A percentile compares a stretch with the other conserved stretches of the same genome.
These are phyloP conservation scores for Oscheius sp. DNA, from an alignment of 2,888 invertebrate genomes.

Conservation along the genomic window DNA sequence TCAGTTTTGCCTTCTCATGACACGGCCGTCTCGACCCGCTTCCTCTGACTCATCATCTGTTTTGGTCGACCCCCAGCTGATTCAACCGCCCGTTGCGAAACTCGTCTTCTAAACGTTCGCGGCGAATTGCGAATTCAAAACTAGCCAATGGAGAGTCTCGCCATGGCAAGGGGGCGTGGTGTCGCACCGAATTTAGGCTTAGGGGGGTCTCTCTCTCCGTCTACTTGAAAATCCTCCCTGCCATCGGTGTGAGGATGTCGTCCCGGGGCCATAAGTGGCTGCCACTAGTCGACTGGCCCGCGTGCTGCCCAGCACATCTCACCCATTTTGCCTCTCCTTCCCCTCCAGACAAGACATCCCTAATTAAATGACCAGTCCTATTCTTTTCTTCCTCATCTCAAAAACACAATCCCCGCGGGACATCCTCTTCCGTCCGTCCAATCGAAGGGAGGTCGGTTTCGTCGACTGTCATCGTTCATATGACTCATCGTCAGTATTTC, in stretches of 20 bases:
- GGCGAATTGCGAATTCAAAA: constrained; percentile 19
- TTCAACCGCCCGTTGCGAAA: constrained; percentile 18
- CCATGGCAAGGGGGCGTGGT: constrained; percentile 6
- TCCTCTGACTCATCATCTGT: constrained; percentile 31
- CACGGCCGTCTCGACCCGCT: not conserved
- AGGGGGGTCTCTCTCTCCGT: constrained; percentile 3
- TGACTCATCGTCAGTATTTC: too few species aligned
- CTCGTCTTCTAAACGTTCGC: constrained; percentile 14
- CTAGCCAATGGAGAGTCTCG: constrained; percentile 2
- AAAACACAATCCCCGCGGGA: too few species aligned
- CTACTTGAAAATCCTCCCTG: constrained; percentile 1
- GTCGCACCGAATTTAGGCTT: constrained; percentile 7
- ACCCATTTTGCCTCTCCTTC: constrained; percentile 13
- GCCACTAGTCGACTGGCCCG: constrained; percentile 14
- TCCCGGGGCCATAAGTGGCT: constrained; percentile 26
- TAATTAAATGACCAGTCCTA: constrained; percentile 20
- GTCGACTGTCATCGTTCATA: too few species aligned
- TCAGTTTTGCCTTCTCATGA: not conserved
- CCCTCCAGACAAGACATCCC: constrained; percentile 1
- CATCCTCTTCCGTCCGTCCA: too few species aligned
- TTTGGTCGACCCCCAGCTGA: constrained; percentile 21
- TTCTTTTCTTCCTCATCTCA: constrained; percentile 8
- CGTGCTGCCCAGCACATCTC: constrained; percentile 17
- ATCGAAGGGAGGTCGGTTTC: too few species aligned
- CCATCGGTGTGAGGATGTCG: not conserved